These are phyloP conservation scores for Tiliacea aurago DNA, from an alignment of 2,888 invertebrate species.

Conservation along the genomic window DNA sequence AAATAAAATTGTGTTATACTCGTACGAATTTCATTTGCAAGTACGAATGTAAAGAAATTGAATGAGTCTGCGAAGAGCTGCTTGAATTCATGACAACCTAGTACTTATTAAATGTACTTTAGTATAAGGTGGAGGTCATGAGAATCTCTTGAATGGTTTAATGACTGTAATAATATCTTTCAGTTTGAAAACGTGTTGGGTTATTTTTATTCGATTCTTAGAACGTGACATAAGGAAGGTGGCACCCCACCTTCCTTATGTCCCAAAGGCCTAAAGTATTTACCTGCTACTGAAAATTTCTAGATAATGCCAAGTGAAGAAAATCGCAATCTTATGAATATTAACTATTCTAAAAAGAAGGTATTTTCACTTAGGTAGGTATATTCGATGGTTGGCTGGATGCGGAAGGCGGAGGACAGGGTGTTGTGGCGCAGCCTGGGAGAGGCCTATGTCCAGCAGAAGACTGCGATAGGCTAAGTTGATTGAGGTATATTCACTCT, in stretches of 20 bases:
- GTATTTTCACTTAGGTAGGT: not conserved
- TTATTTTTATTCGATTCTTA: constrained; percentile 26
- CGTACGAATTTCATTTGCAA: constrained; percentile 51
- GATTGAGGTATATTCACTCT: not conserved
- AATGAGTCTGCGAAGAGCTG: constrained; percentile 38
- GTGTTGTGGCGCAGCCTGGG: no score
- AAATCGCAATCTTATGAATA: not conserved
- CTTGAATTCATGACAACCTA: constrained; percentile 45
- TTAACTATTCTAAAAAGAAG: not conserved
- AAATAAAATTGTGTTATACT: constrained; percentile 49
- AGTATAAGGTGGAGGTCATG: constrained; percentile 28
- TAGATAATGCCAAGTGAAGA: not conserved
- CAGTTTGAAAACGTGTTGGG: constrained; percentile 2
- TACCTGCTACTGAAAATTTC: not conserved
- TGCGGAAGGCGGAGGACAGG: no score
- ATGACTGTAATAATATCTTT: constrained; percentile 23
- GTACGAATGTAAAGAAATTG: constrained; percentile 52
- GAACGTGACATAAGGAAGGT: not conserved
- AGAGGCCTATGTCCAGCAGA: no score
- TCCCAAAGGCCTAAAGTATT: not conserved
- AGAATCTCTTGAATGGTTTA: constrained; percentile 23
- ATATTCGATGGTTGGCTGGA: no score
- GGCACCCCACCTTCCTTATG: no score
- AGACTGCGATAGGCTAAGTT: no score
- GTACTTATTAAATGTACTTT: constrained; percentile 52